Conservation (phyloP, 2,797 vertebrate genomes). For the Darevskia mixta region DNA sequence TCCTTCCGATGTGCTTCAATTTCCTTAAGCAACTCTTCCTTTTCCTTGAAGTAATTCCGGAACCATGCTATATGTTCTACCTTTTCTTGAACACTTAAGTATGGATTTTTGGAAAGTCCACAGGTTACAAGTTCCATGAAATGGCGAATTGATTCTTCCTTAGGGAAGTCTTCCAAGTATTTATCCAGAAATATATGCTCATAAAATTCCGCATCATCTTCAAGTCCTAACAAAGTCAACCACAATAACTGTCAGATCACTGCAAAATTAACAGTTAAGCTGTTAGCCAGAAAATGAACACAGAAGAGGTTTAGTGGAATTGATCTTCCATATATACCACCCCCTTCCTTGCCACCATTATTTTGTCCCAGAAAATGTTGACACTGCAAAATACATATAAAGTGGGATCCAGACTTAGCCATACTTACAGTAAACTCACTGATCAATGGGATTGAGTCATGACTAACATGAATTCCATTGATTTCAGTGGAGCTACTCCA, state of each 20-base stretch:
- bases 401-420: too few species aligned
- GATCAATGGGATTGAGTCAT: not conserved
- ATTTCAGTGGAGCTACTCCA: not conserved
- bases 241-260: not conserved
- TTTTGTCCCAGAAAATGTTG: not conserved
- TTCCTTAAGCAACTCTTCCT: constrained; percentile 86
- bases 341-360: not conserved
- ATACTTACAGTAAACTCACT: not conserved
- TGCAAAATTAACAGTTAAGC: not conserved
- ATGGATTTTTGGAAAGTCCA: constrained; percentile 91
- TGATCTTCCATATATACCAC: not conserved
- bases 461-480: not conserved
- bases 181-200: constrained; percentile 95
- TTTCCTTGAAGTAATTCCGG: constrained; percentile 91
- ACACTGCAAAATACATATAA: not conserved
- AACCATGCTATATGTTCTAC: constrained; percentile 95
- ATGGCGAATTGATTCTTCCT: constrained; percentile 90
- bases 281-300: not conserved
- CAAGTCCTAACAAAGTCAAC: constrained; percentile 83
- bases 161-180: constrained; percentile 89
- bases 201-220: constrained; percentile 93
- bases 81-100: constrained; percentile 90
- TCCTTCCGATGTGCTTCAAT: constrained; percentile 64
- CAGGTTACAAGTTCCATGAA: constrained; percentile 95
- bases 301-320: not conserved